Conservation (phyloP, 2,113 vertebrate genomes). For the Indicator maculatus region DNA sequence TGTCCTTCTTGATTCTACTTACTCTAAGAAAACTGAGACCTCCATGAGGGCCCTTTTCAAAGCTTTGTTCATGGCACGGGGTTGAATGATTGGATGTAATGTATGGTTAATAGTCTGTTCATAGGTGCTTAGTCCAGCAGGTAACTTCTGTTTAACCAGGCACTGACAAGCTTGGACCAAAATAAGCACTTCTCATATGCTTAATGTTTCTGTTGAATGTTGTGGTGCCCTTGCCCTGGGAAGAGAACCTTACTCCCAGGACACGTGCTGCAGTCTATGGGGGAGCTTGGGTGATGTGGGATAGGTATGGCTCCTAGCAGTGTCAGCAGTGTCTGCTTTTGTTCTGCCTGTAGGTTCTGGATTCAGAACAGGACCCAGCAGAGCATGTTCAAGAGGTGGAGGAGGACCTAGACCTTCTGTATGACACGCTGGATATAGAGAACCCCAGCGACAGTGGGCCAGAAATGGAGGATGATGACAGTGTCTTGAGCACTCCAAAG, state of each 20-base stretch:
- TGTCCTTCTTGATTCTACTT: neutral
- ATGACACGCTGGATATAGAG: conserved; percentile 93
- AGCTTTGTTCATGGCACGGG: neutral
- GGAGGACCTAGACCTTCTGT: conserved; percentile 90
- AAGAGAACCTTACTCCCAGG: neutral
- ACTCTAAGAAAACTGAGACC: neutral
- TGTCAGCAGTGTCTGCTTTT: neutral
- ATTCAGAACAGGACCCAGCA: conserved; percentile 93
- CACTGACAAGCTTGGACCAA: neutral
- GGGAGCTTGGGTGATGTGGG: neutral
- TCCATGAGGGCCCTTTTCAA: neutral
- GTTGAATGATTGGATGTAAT: neutral
- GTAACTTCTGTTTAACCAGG: neutral
- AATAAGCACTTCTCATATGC: neutral
- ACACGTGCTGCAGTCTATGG: neutral
- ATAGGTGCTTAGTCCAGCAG: neutral
- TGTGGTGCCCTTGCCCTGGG: neutral
- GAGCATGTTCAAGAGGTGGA: conserved; percentile 91
- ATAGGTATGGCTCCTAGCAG: neutral
- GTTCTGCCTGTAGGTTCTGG: conserved; percentile 82
- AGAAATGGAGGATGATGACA: conserved; percentile 96
- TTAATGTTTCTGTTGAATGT: neutral
- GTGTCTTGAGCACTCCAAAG: conserved; percentile 95
- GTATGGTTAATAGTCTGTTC: neutral
- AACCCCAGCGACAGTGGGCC: conserved; percentile 96